A percentile compares a stretch with the other conserved stretches of the same genome.
Evolutionary conservation across 2,888 invertebrate species (phyloP).

Genomic region (Rhodophaea formosa): DNA sequence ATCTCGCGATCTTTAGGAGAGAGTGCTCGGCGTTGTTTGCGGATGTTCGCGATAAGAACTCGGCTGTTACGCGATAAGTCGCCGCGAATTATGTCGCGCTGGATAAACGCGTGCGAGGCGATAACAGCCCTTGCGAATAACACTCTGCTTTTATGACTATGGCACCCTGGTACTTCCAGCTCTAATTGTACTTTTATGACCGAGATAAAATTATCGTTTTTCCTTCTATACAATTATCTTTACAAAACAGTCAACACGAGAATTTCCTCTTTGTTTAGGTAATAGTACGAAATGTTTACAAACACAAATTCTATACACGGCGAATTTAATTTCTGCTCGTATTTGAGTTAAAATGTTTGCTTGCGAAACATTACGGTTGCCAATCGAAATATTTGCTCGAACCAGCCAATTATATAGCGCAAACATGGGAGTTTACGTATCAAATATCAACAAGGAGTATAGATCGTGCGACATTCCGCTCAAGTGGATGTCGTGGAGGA

Average conservation of each 20-base stretch:
- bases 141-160: slow-evolving; percentile 2
- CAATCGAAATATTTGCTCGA: slow-evolving; percentile 12
- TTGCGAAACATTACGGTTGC: slow-evolving; percentile 2
- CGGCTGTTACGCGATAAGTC: background rate
- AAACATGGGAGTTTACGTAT: slow-evolving; percentile 4
- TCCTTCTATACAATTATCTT: background rate
- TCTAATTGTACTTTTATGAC: slow-evolving; percentile 6
- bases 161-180: background rate
- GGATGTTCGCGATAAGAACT: background rate
- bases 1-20: background rate
- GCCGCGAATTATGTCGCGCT: background rate
- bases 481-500: slow-evolving; percentile 6
- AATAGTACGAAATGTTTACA: background rate
- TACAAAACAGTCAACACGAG: background rate
- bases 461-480: slow-evolving; percentile 9
- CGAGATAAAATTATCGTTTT: slow-evolving; percentile 1
- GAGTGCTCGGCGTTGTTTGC: background rate
- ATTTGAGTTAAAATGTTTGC: slow-evolving; percentile 13
- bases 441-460: slow-evolving; percentile 15
- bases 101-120: background rate
- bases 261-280: background rate
- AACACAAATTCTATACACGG: background rate
- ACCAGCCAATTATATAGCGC: slow-evolving; percentile 11
- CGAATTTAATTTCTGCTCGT: slow-evolving; percentile 1
- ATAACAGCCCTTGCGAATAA: background rate